Evolutionary conservation across 2,888 invertebrate genomes (phyloP).

Genomic region (Parasteatoda lunata): DNA sequence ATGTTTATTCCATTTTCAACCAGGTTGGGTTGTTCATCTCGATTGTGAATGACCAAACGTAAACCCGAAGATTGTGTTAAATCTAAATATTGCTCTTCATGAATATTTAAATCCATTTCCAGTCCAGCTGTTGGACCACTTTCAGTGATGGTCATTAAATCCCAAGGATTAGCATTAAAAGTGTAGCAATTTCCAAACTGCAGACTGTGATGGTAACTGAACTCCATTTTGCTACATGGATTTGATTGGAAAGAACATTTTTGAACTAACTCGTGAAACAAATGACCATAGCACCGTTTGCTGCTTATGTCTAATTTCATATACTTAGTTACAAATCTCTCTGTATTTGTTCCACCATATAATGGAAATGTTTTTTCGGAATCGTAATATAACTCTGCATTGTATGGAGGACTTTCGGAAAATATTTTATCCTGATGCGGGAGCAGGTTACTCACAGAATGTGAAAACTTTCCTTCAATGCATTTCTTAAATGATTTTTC

Average conservation of each 20-base stretch:
- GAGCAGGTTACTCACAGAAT: too few species aligned
- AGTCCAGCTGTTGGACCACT: neutral
- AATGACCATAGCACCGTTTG: neutral
- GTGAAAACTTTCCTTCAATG: neutral
- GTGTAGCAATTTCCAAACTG: constrained; percentile 52
- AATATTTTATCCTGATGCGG: neutral
- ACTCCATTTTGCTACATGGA: neutral
- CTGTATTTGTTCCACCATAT: too few species aligned
- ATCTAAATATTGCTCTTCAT: neutral
- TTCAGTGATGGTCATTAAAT: too few species aligned
- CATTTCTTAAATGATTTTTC: neutral
- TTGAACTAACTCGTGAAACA: neutral
- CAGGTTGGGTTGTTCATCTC: neutral
- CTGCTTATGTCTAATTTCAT: neutral
- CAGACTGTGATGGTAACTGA: constrained; percentile 10
- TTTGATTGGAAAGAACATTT: constrained; percentile 27
- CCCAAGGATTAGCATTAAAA: constrained; percentile 6
- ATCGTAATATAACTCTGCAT: neutral
- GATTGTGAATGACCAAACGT: neutral
- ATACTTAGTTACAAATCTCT: neutral
- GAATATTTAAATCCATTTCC: neutral
- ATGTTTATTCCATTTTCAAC: neutral
- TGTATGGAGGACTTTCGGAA: neutral
- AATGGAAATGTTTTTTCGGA: too few species aligned
- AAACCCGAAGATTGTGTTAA: neutral